Percentiles rank a stretch among this genome's conserved stretches.
Conservation (phyloP, 2,888 invertebrate species). For the Diloba caeruleocephala region DNA sequence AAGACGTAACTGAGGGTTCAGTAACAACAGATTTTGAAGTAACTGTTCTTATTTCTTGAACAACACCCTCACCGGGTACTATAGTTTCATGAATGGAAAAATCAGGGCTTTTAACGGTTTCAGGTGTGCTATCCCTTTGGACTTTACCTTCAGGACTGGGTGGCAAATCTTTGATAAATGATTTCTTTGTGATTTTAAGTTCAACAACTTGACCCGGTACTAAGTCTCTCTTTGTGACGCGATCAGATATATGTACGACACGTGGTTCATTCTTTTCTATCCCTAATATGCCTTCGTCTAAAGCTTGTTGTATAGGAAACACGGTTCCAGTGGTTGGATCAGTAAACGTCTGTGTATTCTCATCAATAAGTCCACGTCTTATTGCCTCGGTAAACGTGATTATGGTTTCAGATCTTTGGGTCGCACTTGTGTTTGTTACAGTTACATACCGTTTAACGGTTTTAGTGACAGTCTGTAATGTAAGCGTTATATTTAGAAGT, state of each 20-base stretch:
- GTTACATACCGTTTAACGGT: slow-evolving; percentile 95
- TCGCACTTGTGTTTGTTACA: slow-evolving; percentile 91
- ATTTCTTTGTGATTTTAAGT: slow-evolving; percentile 86
- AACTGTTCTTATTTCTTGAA: slow-evolving; percentile 76
- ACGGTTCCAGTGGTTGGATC: slow-evolving; percentile 93
- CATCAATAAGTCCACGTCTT: slow-evolving; percentile 93
- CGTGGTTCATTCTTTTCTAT: slow-evolving; percentile 89
- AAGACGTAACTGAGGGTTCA: slow-evolving; percentile 84
- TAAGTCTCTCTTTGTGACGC: slow-evolving; percentile 75
- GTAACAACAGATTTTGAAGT: slow-evolving; percentile 79
- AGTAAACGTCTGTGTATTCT: slow-evolving; percentile 92
- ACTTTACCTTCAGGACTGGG: slow-evolving; percentile 84
- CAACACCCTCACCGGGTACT: slow-evolving; percentile 65
- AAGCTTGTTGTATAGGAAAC: slow-evolving; percentile 93
- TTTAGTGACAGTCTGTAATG: slow-evolving; percentile 95
- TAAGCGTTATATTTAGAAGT: slow-evolving; percentile 95
- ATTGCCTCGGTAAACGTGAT: slow-evolving; percentile 94
- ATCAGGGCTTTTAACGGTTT: slow-evolving; percentile 89
- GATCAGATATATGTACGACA: slow-evolving; percentile 79
- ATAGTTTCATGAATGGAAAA: slow-evolving; percentile 68
- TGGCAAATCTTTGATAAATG: slow-evolving; percentile 83
- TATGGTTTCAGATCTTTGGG: slow-evolving; percentile 88
- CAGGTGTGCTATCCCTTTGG: slow-evolving; percentile 86
- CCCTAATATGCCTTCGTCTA: slow-evolving; percentile 92
- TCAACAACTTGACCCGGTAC: slow-evolving; percentile 85